Percentiles rank a stretch among this genome's conserved stretches.
phyloP scores from a whole-genome alignment of 2,113 vertebrate species.

The Sebastes schlegelii region DNA sequence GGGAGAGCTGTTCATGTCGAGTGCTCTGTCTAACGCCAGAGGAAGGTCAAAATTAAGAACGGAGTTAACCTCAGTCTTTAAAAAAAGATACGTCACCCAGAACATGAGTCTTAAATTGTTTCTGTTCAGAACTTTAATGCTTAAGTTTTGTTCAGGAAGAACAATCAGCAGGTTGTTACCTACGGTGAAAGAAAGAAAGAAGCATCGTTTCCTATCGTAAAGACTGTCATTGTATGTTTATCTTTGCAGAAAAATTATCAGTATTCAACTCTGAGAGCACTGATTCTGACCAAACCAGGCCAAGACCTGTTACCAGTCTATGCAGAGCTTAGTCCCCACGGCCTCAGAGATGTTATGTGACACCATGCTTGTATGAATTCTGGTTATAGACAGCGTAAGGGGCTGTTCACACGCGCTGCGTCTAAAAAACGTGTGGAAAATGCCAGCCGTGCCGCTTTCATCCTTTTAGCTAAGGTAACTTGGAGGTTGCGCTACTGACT shows the following conservation, averaged over 20 bases:
- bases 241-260: not conserved
- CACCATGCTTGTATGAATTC: too few species aligned
- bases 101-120: not conserved
- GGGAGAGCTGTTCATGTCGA: slow-evolving; percentile 11
- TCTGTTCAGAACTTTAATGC: not conserved
- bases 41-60: slow-evolving; percentile 11
- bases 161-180: not conserved
- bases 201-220: not conserved
- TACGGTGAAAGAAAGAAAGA: not conserved
- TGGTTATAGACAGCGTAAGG: too few species aligned
- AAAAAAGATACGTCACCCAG: not conserved
- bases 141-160: not conserved
- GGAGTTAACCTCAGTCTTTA: not conserved
- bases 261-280: not conserved
- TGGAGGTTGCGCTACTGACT: too few species aligned
- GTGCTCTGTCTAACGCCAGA: not conserved
- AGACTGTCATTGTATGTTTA: not conserved
- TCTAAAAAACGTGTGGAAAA: too few species aligned
- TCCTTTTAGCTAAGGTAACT: too few species aligned
- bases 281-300: not conserved
- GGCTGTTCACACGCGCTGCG: too few species aligned
- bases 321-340: not conserved
- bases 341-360: not conserved
- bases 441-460: too few species aligned
- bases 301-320: not conserved